Conservation (phyloP, 1,140 invertebrate genomes). For the Tetramorium alpestre region DNA sequence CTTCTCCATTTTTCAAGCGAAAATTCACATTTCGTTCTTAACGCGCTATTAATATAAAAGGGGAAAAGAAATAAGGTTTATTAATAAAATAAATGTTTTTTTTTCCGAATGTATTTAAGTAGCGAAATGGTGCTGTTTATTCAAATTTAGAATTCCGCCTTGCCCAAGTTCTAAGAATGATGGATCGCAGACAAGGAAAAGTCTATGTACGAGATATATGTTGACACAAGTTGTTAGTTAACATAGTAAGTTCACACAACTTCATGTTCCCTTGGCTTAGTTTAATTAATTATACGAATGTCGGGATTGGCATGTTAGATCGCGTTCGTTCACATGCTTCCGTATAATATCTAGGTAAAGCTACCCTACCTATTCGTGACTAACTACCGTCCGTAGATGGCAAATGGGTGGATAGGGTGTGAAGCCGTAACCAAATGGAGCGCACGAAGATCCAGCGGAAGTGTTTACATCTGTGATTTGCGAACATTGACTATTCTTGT, state of each 20-base stretch:
- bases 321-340: slow-evolving; percentile 29
- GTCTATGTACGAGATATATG: not conserved
- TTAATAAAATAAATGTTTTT: not conserved
- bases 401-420: not conserved
- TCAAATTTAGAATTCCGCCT: not conserved
- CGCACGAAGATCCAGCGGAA: slow-evolving; percentile 15
- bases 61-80: not conserved
- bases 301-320: slow-evolving; percentile 22
- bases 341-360: slow-evolving; percentile 51
- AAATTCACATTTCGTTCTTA: not conserved
- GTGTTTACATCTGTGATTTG: slow-evolving; percentile 50
- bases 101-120: not conserved
- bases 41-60: not conserved
- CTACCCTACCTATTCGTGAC: slow-evolving; percentile 47
- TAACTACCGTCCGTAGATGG: slow-evolving; percentile 35
- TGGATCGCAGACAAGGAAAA: not conserved
- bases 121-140: not conserved
- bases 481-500: slow-evolving; percentile 24
- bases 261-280: slow-evolving; percentile 32
- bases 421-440: slow-evolving; percentile 12
- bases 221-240: slow-evolving; percentile 38
- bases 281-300: slow-evolving; percentile 53
- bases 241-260: not conserved
- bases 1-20: not conserved
- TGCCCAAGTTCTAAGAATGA: not conserved